Evolutionary conservation across 2,113 vertebrate genomes (phyloP).

Genomic region (Rissa tridactyla): DNA sequence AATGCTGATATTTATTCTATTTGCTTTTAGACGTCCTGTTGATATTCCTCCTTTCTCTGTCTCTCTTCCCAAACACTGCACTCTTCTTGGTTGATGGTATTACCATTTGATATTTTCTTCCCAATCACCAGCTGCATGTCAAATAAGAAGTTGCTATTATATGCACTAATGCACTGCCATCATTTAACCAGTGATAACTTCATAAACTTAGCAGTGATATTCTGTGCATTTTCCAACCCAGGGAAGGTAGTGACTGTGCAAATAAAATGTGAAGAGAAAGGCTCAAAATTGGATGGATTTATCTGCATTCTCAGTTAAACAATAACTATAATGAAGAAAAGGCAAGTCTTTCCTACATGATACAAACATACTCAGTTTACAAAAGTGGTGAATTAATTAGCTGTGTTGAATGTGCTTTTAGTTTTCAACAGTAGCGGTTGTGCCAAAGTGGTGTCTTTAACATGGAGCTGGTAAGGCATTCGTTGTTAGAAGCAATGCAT

Average conservation of each 20-base stretch:
- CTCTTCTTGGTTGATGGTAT: background rate
- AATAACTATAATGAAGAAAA: background rate
- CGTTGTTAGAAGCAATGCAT: background rate
- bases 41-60: background rate
- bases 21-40: background rate
- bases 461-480: background rate
- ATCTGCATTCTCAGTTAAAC: background rate
- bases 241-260: background rate
- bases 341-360: background rate
- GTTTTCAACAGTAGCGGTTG: background rate
- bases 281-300: background rate
- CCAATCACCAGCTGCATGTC: background rate
- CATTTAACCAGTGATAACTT: background rate
- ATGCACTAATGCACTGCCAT: background rate
- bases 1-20: background rate
- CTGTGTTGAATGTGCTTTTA: background rate
- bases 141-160: background rate
- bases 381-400: background rate
- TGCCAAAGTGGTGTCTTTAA: background rate
- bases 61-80: background rate
- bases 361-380: background rate
- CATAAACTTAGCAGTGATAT: background rate
- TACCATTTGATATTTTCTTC: background rate
- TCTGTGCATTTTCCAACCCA: background rate
- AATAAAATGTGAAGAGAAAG: background rate